A percentile compares a stretch with the other conserved stretches of the same genome.
Conservation (phyloP, 1,140 invertebrate species). For the Plutomurus gul region DNA sequence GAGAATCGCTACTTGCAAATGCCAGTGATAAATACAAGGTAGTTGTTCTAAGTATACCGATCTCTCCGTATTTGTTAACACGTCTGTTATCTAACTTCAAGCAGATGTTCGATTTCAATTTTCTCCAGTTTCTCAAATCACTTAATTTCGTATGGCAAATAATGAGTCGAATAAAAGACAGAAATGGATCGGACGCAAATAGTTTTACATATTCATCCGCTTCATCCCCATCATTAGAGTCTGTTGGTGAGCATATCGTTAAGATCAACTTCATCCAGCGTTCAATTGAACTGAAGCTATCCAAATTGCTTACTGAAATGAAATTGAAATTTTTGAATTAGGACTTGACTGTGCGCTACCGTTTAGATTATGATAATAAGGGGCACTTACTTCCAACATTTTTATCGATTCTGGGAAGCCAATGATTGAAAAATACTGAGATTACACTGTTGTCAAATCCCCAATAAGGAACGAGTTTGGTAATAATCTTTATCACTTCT, state of each 20-base stretch:
- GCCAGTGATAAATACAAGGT: conserved; percentile 19
- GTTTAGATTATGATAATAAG: too few relatives aligned
- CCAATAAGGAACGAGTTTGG: conserved; percentile 8
- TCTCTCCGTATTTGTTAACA: conserved; percentile 5
- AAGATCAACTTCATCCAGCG: neutral
- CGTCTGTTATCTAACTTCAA: neutral
- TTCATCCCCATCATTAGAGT: too few relatives aligned
- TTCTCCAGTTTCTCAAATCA: conserved; percentile 1
- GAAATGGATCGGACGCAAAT: neutral
- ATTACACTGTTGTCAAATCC: conserved; percentile 16
- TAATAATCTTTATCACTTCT: conserved; percentile 4
- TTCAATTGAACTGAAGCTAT: neutral
- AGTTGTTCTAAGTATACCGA: conserved; percentile 20
- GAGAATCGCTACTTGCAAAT: neutral
- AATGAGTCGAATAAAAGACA: neutral
- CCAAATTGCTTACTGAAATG: neutral
- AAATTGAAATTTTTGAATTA: neutral
- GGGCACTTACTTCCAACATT: neutral
- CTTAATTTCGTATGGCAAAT: neutral
- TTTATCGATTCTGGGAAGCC: conserved; percentile 16
- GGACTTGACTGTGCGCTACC: too few relatives aligned
- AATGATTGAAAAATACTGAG: conserved; percentile 13
- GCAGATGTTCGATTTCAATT: conserved; percentile 33
- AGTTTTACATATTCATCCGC: neutral
- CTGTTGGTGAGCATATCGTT: neutral